Percentiles rank a stretch among this genome's conserved stretches.
These are phyloP conservation scores for Falco berigora DNA, from an alignment of 2,797 vertebrate genomes.

Conservation along the genomic window DNA sequence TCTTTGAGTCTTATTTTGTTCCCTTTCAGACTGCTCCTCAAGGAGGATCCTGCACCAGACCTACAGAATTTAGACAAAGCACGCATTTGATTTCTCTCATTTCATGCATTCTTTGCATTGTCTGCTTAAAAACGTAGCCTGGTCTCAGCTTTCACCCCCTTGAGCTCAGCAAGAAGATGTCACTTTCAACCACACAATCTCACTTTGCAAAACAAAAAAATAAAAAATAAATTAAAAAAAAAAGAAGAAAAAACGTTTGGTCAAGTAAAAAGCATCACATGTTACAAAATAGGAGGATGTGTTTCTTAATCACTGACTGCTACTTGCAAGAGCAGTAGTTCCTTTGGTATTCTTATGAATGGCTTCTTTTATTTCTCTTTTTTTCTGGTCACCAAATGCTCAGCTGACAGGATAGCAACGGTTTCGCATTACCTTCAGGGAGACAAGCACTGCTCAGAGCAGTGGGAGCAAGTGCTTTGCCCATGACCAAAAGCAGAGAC, in stretches of 20 bases:
- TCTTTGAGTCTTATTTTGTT: not conserved
- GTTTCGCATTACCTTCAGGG: not conserved
- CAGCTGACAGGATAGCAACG: not conserved
- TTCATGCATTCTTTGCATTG: not conserved
- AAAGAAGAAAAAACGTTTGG: not conserved
- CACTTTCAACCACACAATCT: not conserved
- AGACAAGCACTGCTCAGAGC: not conserved
- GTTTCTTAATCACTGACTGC: not conserved
- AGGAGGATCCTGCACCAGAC: not conserved
- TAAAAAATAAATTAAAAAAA: not conserved
- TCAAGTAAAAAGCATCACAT: not conserved
- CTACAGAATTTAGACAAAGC: not conserved
- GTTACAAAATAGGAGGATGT: not conserved
- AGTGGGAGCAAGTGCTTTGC: not conserved
- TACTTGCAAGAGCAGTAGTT: not conserved
- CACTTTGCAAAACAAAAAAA: not conserved
- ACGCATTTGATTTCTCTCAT: not conserved
- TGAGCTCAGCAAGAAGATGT: not conserved
- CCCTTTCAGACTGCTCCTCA: not conserved
- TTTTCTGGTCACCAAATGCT: not conserved
- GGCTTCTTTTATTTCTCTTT: not conserved
- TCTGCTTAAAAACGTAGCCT: not conserved
- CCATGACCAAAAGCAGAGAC: not conserved
- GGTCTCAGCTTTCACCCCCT: not conserved
- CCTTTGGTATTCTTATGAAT: not conserved